These are phyloP conservation scores for Paramisgurnus dabryanus DNA, from an alignment of 2,113 vertebrate species.

Conservation along the genomic window DNA sequence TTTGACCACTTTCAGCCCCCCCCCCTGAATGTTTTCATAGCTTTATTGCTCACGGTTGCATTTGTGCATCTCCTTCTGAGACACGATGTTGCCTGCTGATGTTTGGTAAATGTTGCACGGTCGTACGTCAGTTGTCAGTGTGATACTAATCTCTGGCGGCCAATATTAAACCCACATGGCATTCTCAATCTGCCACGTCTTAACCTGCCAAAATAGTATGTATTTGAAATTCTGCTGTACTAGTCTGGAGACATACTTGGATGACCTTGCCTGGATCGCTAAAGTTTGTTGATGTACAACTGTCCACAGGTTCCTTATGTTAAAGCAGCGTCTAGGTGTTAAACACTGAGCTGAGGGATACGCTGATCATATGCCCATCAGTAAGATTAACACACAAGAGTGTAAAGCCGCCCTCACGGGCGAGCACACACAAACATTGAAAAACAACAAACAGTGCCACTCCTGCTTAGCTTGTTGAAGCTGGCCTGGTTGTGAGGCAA, in stretches of 20 bases:
- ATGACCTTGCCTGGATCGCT: constrained; percentile 31
- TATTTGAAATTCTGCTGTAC: neutral
- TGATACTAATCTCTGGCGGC: constrained; percentile 36
- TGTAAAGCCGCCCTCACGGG: constrained; percentile 34
- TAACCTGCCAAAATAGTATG: constrained; percentile 21
- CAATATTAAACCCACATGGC: constrained; percentile 31
- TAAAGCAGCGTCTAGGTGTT: no score
- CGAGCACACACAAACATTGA: constrained; percentile 27
- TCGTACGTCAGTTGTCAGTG: constrained; percentile 35
- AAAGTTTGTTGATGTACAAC: constrained; percentile 1
- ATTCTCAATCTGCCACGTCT: constrained; percentile 35
- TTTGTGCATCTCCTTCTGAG: constrained; percentile 17
- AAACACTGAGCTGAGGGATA: neutral
- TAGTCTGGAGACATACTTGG: constrained; percentile 18
- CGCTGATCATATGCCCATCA: neutral
- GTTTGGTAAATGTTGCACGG: constrained; percentile 8
- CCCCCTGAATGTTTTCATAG: neutral
- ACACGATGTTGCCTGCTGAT: neutral
- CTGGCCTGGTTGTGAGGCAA: constrained; percentile 62
- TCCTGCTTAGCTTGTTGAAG: constrained; percentile 62
- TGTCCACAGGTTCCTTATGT: neutral
- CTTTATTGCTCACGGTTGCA: neutral
- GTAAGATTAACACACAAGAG: constrained; percentile 39
- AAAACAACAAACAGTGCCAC: constrained; percentile 48
- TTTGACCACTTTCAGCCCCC: constrained; percentile 13